A percentile compares a stretch with the other conserved stretches of the same genome.
These are phyloP conservation scores for Phaedon cochleariae DNA, from an alignment of 2,888 invertebrate genomes.

Conservation along the genomic window DNA sequence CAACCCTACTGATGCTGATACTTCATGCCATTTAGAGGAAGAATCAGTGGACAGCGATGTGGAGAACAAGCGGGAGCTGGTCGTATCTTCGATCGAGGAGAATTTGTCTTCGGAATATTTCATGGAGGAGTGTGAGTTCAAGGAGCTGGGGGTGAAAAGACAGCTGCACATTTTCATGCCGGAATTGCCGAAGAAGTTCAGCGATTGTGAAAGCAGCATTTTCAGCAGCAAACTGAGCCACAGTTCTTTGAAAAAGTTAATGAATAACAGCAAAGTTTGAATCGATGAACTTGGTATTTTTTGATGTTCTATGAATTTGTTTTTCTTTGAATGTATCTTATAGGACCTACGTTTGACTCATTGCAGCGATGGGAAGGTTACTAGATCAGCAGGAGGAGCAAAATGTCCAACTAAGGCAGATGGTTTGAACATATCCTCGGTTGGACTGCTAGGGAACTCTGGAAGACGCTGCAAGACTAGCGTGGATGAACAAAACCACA, in stretches of 20 bases:
- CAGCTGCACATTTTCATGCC: slow-evolving; percentile 83
- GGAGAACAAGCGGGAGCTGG: slow-evolving; percentile 12
- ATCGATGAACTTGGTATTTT: too few relatives aligned
- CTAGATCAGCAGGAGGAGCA: too few relatives aligned
- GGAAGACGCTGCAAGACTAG: slow-evolving; percentile 29
- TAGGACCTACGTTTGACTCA: too few relatives aligned
- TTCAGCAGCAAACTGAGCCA: slow-evolving; percentile 50
- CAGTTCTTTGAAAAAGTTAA: slow-evolving; percentile 36
- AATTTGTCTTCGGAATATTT: slow-evolving; percentile 25
- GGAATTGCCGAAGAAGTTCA: slow-evolving; percentile 66
- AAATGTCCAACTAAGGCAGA: slow-evolving; percentile 19
- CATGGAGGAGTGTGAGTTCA: slow-evolving; percentile 15
- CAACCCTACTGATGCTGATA: not conserved
- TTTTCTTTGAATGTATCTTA: too few relatives aligned
- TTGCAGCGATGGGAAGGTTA: slow-evolving; percentile 18
- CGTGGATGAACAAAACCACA: too few relatives aligned
- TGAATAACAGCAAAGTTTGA: slow-evolving; percentile 22
- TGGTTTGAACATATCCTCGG: slow-evolving; percentile 48
- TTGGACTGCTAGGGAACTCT: slow-evolving; percentile 45
- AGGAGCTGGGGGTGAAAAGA: slow-evolving; percentile 57
- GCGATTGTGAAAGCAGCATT: slow-evolving; percentile 53
- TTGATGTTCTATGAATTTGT: too few relatives aligned
- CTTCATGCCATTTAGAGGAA: too few relatives aligned
- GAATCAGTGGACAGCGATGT: too few relatives aligned
- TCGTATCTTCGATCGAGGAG: slow-evolving; percentile 44